phyloP scores from a whole-genome alignment of 2,797 vertebrate genomes.

The Dryobates pubescens region DNA sequence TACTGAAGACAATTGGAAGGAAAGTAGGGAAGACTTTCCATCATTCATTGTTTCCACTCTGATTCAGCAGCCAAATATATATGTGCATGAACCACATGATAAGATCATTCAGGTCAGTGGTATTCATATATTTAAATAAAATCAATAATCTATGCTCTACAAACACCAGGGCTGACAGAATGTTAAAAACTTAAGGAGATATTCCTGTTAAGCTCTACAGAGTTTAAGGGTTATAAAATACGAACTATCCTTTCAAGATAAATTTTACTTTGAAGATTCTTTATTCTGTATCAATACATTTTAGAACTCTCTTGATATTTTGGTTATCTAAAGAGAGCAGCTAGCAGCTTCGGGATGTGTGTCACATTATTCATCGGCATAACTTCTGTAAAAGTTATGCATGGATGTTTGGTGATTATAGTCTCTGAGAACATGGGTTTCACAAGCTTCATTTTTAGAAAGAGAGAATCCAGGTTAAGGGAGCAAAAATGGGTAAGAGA shows the following conservation, averaged over 20 bases:
- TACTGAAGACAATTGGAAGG: neutral
- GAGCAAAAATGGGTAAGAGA: neutral
- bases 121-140: conserved; percentile 32
- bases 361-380: neutral
- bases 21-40: neutral
- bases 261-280: conserved; percentile 1
- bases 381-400: neutral
- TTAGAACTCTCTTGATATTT: neutral
- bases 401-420: neutral
- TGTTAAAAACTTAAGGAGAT: neutral
- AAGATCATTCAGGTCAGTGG: neutral
- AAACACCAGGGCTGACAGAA: neutral
- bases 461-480: neutral
- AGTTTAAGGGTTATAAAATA: conserved; percentile 10
- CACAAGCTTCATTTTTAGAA: conserved; percentile 1
- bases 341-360: conserved; percentile 7
- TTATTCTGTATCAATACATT: neutral
- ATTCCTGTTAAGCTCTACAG: neutral
- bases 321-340: neutral
- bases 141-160: neutral
- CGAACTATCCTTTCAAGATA: neutral
- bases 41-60: neutral
- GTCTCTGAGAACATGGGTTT: conserved; percentile 26
- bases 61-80: conserved; percentile 10
- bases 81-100: neutral